Percentiles rank a stretch among this genome's conserved stretches.
phyloP scores from a whole-genome alignment of 2,888 invertebrate genomes.

The Chaetogeoica ovagalla region DNA sequence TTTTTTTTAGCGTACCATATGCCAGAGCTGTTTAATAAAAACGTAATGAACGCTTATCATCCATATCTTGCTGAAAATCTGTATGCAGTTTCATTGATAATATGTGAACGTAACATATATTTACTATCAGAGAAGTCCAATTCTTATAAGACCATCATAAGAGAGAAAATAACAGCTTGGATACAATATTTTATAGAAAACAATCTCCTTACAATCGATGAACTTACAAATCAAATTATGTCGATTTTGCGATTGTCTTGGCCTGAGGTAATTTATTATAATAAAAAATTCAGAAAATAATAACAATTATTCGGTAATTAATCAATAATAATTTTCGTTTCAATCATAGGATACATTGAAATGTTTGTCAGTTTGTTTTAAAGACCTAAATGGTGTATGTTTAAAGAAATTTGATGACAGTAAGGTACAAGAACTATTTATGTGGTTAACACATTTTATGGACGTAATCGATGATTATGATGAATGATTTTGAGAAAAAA shows the following conservation, averaged over 20 bases:
- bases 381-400: slow-evolving; percentile 28
- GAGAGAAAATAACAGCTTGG: slow-evolving; percentile 42
- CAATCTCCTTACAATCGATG: slow-evolving; percentile 34
- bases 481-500: not conserved
- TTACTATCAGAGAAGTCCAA: slow-evolving; percentile 18
- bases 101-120: slow-evolving; percentile 46
- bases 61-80: slow-evolving; percentile 30
- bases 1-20: slow-evolving; percentile 22
- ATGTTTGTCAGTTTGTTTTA: slow-evolving; percentile 42
- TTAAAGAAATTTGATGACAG: slow-evolving; percentile 41
- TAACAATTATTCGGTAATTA: too few species aligned
- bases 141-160: slow-evolving; percentile 17
- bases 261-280: slow-evolving; percentile 32
- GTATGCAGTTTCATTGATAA: slow-evolving; percentile 28
- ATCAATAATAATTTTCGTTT: not conserved
- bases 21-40: slow-evolving; percentile 12
- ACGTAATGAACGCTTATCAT: slow-evolving; percentile 37
- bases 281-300: not conserved
- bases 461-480: slow-evolving; percentile 40
- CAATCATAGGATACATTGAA: slow-evolving; percentile 39
- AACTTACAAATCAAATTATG: slow-evolving; percentile 41
- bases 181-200: slow-evolving; percentile 46
- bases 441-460: slow-evolving; percentile 47
- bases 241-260: slow-evolving; percentile 40
- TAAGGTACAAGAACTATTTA: slow-evolving; percentile 43